Evolutionary conservation across 1,140 invertebrate species (phyloP).

Genomic region (Drosophila aff.): DNA sequence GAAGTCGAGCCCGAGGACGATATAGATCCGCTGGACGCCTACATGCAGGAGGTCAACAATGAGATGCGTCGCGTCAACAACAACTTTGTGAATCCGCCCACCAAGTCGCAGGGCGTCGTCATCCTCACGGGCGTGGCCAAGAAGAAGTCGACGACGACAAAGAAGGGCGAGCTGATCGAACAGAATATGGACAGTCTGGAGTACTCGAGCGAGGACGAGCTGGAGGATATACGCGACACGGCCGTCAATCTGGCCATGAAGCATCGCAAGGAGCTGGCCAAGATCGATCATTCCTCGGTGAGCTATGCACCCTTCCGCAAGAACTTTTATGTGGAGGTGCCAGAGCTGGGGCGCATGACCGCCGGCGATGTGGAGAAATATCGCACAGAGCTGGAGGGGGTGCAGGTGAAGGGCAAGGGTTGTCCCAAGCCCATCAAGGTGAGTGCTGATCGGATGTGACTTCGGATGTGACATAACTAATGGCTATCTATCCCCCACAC

Average conservation of each 20-base stretch:
- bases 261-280: constrained; percentile 95
- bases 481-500: not conserved
- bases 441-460: not conserved
- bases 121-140: constrained; percentile 97
- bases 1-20: constrained; percentile 87
- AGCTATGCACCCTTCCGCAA: constrained; percentile 96
- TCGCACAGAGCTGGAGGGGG: constrained; percentile 93
- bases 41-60: constrained; percentile 93
- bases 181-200: constrained; percentile 98
- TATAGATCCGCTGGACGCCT: constrained; percentile 98
- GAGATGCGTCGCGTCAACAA: constrained; percentile 97
- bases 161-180: constrained; percentile 96
- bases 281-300: constrained; percentile 94
- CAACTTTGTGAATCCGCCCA: constrained; percentile 86
- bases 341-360: constrained; percentile 94
- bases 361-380: constrained; percentile 94
- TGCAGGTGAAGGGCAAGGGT: constrained; percentile 93
- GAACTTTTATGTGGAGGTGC: constrained; percentile 97
- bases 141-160: constrained; percentile 90
- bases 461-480: too few relatives aligned
- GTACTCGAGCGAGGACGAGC: constrained; percentile 98
- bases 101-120: constrained; percentile 87
- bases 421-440: constrained; percentile 97
- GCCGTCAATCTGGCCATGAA: constrained; percentile 95
- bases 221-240: constrained; percentile 96